These are phyloP conservation scores for Laspeyria flexula DNA, from an alignment of 2,888 invertebrate genomes.

Conservation along the genomic window DNA sequence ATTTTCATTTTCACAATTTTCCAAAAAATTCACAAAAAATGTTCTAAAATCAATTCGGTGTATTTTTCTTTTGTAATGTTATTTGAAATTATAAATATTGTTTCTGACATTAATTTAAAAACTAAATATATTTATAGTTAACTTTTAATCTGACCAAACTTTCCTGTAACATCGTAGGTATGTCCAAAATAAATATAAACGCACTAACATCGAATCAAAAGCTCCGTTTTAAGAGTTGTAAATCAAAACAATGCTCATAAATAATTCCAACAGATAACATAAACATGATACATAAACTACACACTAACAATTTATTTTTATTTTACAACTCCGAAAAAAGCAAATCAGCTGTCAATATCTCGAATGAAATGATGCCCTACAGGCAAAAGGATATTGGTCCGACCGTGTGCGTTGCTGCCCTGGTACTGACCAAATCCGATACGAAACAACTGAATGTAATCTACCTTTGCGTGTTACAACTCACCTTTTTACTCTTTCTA, in stretches of 20 bases:
- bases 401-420: slow-evolving; percentile 10
- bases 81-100: too few relatives aligned
- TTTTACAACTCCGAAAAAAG: slow-evolving; percentile 13
- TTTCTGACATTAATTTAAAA: too few relatives aligned
- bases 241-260: slow-evolving; percentile 16
- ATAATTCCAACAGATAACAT: slow-evolving; percentile 9
- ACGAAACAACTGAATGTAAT: slow-evolving; percentile 7
- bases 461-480: not conserved
- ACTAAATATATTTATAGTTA: too few relatives aligned
- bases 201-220: not conserved
- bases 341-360: not conserved
- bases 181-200: not conserved
- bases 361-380: slow-evolving; percentile 17
- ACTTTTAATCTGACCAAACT: not conserved
- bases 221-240: slow-evolving; percentile 8
- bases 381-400: slow-evolving; percentile 37
- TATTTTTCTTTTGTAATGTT: too few relatives aligned
- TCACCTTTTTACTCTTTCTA: not conserved
- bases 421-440: slow-evolving; percentile 11
- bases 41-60: too few relatives aligned
- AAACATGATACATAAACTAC: not conserved
- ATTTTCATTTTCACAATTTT: too few relatives aligned
- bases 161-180: not conserved
- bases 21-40: too few relatives aligned
- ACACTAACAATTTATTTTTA: slow-evolving; percentile 4